These are phyloP conservation scores for Palythoa grandiflora DNA, from an alignment of 92 coral and sea anemone genomes.

Conservation along the genomic window DNA sequence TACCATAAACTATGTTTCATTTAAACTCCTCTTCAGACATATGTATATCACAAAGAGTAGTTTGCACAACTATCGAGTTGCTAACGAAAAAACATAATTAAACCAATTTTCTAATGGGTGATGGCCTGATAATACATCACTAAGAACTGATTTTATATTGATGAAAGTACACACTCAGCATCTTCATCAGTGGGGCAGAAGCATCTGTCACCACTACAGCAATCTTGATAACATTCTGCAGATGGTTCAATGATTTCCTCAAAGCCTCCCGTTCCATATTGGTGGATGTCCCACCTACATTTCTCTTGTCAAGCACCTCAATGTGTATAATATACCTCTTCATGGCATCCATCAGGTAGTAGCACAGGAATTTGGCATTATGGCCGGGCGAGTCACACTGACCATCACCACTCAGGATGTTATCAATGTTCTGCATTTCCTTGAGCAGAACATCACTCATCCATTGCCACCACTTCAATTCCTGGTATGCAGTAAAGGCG, in stretches of 20 bases:
- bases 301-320: slow-evolving; percentile 58
- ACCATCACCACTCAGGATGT: slow-evolving; percentile 47
- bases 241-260: slow-evolving; percentile 19
- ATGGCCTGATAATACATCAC: slow-evolving; percentile 15
- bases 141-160: slow-evolving; percentile 1
- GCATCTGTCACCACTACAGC: slow-evolving; percentile 28
- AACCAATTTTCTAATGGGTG: not conserved
- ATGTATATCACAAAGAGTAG: not conserved
- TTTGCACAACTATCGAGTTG: not conserved
- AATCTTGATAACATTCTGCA: slow-evolving; percentile 10
- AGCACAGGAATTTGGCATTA: slow-evolving; percentile 52
- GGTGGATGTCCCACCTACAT: slow-evolving; percentile 27
- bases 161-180: slow-evolving; percentile 8
- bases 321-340: slow-evolving; percentile 48
- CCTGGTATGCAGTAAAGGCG: slow-evolving; percentile 38
- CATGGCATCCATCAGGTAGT: slow-evolving; percentile 57
- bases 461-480: slow-evolving; percentile 38
- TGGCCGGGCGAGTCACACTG: slow-evolving; percentile 70
- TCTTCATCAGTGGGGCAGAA: slow-evolving; percentile 23
- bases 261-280: slow-evolving; percentile 22
- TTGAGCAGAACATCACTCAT: slow-evolving; percentile 27
- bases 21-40: not conserved
- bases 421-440: slow-evolving; percentile 9
- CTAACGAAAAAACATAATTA: slow-evolving; percentile 9
- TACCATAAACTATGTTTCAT: no score